Base-by-base conservation (phyloP, 2,113 vertebrate species). In the Mesoclemmys tuberculata region DNA sequence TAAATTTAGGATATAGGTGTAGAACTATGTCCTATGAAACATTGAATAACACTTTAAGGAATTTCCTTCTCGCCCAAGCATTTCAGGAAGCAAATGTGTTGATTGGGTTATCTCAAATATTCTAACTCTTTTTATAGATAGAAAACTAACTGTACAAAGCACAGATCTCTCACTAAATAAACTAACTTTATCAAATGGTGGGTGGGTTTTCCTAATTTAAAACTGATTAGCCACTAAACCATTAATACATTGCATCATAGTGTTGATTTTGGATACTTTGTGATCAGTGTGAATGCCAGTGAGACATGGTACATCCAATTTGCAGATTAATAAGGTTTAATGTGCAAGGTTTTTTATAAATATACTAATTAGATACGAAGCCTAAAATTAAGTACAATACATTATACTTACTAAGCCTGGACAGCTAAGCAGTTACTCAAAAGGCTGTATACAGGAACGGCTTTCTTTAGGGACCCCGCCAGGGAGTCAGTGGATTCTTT, bases 211-310 rank as follows among this genome's bases (percentile, higher is more conserved):
- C 29, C 4, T 78, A 56, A 80, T 78, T 93, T 56, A 90, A 92
- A 95, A 82, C 12, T 41, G 9, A 92, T 84, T 80, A 46, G 68
- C 89, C 89, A 84, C 31, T 79, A 85, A 94, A 89, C 49, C 74
- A 81, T 5, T 9, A 16, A 41, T 5, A 85, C 41, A 81, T 81
- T 87, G 61, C 74, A 90, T n/a, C 2, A 10, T 79, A n/a, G n/a
- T n/a, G n/a, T n/a, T n/a, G n/a, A n/a, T n/a, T n/a, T n/a, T n/a
- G n/a, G n/a, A n/a, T n/a, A n/a, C n/a, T n/a, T n/a, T n/a, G n/a
- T n/a, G n/a, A n/a, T n/a, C n/a, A n/a, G n/a, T n/a, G n/a, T n/a
- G n/a, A n/a, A n/a, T n/a, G n/a, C n/a, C n/a, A n/a, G n/a, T n/a
- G n/a, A n/a, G n/a, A n/a, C n/a, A n/a, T n/a, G n/a, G n/a, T n/a